phyloP scores from a whole-genome alignment of 1,140 invertebrate genomes.

The Solenopsis invicta region DNA sequence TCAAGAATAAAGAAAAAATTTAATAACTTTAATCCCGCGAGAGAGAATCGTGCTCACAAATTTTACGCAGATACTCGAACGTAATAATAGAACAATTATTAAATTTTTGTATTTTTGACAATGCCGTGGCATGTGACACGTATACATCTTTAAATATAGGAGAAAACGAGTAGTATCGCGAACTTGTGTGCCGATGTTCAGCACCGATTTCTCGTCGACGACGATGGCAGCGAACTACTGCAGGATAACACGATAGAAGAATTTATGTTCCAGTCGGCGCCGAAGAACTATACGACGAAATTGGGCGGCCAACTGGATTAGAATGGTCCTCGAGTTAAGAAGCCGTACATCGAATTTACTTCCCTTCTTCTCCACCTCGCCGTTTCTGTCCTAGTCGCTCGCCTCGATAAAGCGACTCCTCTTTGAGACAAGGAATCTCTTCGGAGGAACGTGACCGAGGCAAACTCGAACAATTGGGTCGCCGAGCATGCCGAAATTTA shows the following conservation, averaged over 20 bases:
- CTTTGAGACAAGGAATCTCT: slow-evolving; percentile 17
- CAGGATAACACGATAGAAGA: slow-evolving; percentile 6
- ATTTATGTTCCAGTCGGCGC: slow-evolving; percentile 76
- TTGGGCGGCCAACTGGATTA: slow-evolving; percentile 33
- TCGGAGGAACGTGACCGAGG: slow-evolving; percentile 8
- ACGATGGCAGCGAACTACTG: neutral
- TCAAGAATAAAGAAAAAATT: too few species aligned
- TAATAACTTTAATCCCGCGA: too few species aligned
- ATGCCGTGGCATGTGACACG: too few species aligned
- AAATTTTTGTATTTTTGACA: too few species aligned
- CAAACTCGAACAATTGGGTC: slow-evolving; percentile 18
- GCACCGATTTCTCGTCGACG: neutral
- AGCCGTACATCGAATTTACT: slow-evolving; percentile 56
- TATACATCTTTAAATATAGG: too few species aligned
- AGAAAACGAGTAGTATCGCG: neutral
- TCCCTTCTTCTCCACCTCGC: too few species aligned
- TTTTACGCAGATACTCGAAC: too few species aligned
- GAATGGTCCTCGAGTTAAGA: slow-evolving; percentile 47
- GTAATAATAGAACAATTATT: too few species aligned
- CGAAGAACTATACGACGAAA: slow-evolving; percentile 62
- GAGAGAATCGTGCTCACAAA: too few species aligned
- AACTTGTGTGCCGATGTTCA: neutral
- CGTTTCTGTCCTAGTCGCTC: neutral
- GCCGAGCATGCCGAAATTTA: slow-evolving; percentile 8
- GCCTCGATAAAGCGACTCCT: slow-evolving; percentile 7